Evolutionary conservation across 2,888 invertebrate genomes (phyloP).

Genomic region (Hesperia comma): DNA sequence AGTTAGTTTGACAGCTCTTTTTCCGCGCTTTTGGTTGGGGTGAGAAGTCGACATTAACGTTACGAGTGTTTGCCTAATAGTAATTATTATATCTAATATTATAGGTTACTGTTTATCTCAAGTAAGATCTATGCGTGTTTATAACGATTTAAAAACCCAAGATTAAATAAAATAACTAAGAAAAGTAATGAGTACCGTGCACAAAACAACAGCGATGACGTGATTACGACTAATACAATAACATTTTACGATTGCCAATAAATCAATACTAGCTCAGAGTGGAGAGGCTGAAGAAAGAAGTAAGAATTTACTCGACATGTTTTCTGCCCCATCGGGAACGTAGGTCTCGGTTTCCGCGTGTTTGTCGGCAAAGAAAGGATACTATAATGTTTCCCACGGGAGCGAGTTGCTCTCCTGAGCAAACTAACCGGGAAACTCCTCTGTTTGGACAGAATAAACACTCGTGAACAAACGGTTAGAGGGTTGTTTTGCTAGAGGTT

Average conservation of each 20-base stretch:
- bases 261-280: not conserved
- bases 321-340: not conserved
- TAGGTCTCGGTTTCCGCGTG: constrained; percentile 27
- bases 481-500: constrained; percentile 5
- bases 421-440: constrained; percentile 17
- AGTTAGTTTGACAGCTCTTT: too few relatives aligned
- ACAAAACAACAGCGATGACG: not conserved
- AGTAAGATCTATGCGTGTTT: too few relatives aligned
- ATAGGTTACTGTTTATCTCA: too few relatives aligned
- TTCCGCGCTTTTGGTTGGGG: too few relatives aligned
- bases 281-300: constrained; percentile 8
- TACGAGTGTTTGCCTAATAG: too few relatives aligned
- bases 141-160: too few relatives aligned
- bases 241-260: constrained; percentile 12
- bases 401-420: constrained; percentile 16
- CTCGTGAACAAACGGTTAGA: constrained; percentile 17
- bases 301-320: constrained; percentile 7
- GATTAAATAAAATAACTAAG: not conserved
- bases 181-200: not conserved
- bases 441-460: constrained; percentile 30
- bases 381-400: constrained; percentile 33
- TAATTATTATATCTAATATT: too few relatives aligned
- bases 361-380: constrained; percentile 26
- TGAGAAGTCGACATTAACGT: too few relatives aligned
- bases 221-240: constrained; percentile 9